Conservation (phyloP, 2,113 vertebrate species). For the Ochotona princeps region DNA sequence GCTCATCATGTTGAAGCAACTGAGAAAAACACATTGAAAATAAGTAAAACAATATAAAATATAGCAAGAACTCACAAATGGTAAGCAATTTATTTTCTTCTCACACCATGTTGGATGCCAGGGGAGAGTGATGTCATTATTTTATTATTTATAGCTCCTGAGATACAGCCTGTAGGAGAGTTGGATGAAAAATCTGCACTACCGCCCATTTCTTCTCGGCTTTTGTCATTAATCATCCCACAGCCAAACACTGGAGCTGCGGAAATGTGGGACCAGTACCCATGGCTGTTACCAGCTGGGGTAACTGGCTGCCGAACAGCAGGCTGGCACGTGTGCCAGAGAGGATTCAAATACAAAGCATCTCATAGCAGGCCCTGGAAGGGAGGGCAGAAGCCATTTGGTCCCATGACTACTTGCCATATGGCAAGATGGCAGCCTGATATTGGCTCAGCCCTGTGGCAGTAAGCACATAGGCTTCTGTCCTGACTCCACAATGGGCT, state of each 20-base stretch:
- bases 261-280: neutral
- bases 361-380: accelerated
- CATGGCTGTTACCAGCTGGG: neutral
- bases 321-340: neutral
- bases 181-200: constrained; percentile 57
- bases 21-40: constrained; percentile 65
- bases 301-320: no score
- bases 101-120: constrained; percentile 49
- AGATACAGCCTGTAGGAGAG: constrained; percentile 32
- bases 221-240: constrained; percentile 61
- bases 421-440: neutral
- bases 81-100: constrained; percentile 49
- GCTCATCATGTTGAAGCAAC: constrained; percentile 66
- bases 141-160: constrained; percentile 68
- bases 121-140: constrained; percentile 61
- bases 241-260: neutral
- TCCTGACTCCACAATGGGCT: no score
- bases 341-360: accelerated
- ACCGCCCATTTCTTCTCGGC: constrained; percentile 48
- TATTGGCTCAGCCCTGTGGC: accelerated
- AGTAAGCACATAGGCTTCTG: accelerated
- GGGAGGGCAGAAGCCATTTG: accelerated
- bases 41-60: constrained; percentile 63
- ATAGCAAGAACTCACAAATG: neutral
- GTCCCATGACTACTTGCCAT: neutral